Conservation (phyloP, 2,888 invertebrate genomes). For the Heliconius charithonia region DNA sequence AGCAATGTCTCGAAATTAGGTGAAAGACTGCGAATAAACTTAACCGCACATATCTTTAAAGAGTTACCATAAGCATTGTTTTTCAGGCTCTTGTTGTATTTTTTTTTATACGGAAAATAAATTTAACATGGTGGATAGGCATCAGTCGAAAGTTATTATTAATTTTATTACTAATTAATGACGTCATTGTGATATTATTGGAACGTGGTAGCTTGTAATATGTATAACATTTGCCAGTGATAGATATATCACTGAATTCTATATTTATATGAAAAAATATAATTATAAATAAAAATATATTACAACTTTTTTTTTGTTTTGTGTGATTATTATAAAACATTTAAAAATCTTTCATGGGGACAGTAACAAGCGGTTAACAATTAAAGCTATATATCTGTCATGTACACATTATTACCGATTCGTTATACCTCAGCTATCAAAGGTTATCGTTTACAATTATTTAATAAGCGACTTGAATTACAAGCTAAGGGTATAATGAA, state of each 20-base stretch:
- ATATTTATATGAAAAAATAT: no score
- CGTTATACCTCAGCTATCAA: constrained; percentile 63
- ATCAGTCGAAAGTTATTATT: neutral
- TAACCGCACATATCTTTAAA: no score
- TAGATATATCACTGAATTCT: no score
- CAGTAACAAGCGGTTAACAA: constrained; percentile 27
- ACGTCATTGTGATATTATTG: no score
- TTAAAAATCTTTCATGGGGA: constrained; percentile 16
- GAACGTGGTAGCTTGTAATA: no score
- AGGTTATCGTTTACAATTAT: constrained; percentile 61
- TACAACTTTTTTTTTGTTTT: no score
- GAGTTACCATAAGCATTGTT: no score
- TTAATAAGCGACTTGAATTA: constrained; percentile 77
- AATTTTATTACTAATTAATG: neutral
- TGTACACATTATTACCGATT: constrained; percentile 75
- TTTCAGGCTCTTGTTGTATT: neutral
- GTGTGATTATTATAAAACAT: neutral
- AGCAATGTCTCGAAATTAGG: no score
- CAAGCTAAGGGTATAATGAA: constrained; percentile 57
- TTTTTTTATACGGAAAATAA: neutral
- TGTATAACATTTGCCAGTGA: no score
- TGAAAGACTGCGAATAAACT: no score
- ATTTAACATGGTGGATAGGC: neutral
- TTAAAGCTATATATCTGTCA: constrained; percentile 53
- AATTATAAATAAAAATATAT: no score